Evolutionary conservation across 1,140 invertebrate genomes (phyloP).

Genomic region (Varroa destructor): DNA sequence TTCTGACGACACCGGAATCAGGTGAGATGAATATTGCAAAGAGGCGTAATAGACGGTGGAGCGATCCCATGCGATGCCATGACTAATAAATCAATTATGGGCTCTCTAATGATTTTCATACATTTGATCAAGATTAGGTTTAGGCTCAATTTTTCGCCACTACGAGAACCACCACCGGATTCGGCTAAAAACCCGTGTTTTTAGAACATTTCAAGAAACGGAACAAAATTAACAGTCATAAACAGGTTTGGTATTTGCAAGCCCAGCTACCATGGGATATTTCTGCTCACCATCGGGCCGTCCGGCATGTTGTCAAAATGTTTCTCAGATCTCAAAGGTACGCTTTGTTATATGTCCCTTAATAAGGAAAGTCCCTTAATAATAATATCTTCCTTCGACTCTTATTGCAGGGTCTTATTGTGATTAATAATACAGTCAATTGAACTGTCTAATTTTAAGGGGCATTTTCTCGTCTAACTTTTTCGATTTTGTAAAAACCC

Average conservation of each 20-base stretch:
- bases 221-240: not conserved
- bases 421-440: constrained; percentile 14
- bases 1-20: not conserved
- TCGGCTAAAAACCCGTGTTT: not conserved
- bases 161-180: not conserved
- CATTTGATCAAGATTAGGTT: not conserved
- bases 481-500: not conserved
- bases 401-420: not conserved
- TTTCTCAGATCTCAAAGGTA: not conserved
- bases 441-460: not conserved
- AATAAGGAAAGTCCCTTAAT: not conserved
- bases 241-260: not conserved
- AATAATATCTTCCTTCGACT: not conserved
- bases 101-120: not conserved
- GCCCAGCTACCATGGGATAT: not conserved
- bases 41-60: constrained; percentile 10
- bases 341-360: not conserved
- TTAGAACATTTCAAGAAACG: not conserved
- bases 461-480: not conserved
- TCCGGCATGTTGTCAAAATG: not conserved
- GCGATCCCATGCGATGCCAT: constrained; percentile 2
- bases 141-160: not conserved
- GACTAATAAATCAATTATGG: not conserved
- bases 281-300: no score
- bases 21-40: constrained; percentile 12